Evolutionary conservation across 2,888 invertebrate genomes (phyloP).

Genomic region (Platynereis dumerilii): DNA sequence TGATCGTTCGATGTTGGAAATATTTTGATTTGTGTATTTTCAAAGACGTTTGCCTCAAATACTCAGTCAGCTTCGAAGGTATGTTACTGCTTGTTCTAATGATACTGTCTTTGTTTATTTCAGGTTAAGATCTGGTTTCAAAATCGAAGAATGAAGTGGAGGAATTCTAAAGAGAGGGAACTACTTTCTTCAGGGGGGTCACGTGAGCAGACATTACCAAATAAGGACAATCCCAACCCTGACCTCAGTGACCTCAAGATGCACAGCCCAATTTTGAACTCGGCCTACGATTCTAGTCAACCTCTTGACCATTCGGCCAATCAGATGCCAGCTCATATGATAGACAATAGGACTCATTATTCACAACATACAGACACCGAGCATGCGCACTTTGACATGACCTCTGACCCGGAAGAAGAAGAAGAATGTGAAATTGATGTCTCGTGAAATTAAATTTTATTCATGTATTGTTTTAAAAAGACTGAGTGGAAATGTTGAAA

Average conservation of each 20-base stretch:
- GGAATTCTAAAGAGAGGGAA: constrained; percentile 96
- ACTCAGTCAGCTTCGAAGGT: too few species aligned
- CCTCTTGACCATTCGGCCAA: too few species aligned
- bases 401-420: background rate
- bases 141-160: constrained; percentile 98
- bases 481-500: too few species aligned
- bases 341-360: background rate
- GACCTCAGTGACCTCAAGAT: constrained; percentile 78
- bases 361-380: background rate
- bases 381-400: background rate
- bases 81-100: too few species aligned
- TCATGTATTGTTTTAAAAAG: too few species aligned
- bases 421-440: constrained; percentile 23
- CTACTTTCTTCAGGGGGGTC: constrained; percentile 91
- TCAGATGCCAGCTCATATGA: too few species aligned
- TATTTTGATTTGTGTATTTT: too few species aligned
- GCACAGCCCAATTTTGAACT: constrained; percentile 21
- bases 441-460: constrained; percentile 6
- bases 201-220: constrained; percentile 92
- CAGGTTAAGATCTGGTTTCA: constrained; percentile 93
- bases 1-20: too few species aligned
- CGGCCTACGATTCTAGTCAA: constrained; percentile 3
- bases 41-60: too few species aligned
- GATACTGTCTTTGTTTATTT: too few species aligned
- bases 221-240: constrained; percentile 95